Conservation (phyloP, 1,140 invertebrate species). For the Hyles vespertilio region DNA sequence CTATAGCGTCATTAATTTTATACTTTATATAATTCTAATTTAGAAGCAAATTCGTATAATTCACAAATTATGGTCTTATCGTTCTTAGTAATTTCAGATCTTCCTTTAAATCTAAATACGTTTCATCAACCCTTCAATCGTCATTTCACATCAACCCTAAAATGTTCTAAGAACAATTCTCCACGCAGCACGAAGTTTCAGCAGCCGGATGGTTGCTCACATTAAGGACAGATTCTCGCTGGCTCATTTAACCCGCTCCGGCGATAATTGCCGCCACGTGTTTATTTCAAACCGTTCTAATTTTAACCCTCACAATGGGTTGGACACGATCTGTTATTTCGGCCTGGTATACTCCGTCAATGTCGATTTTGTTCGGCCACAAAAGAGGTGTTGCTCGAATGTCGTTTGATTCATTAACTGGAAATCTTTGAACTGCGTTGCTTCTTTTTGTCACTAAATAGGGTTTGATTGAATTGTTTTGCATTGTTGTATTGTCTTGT, state of each 20-base stretch:
- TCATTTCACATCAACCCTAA: slow-evolving; percentile 1
- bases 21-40: no score
- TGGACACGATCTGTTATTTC: slow-evolving; percentile 73
- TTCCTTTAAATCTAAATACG: no score
- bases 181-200: neutral
- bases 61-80: no score
- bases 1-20: no score
- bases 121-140: no score
- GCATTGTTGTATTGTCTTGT: slow-evolving; percentile 17
- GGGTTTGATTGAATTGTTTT: slow-evolving; percentile 12
- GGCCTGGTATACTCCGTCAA: slow-evolving; percentile 63
- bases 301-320: slow-evolving; percentile 72
- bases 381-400: slow-evolving; percentile 67
- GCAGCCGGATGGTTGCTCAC: slow-evolving; percentile 48
- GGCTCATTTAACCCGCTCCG: slow-evolving; percentile 72
- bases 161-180: slow-evolving; percentile 29
- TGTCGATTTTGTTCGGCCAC: slow-evolving; percentile 64
- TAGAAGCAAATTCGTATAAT: no score
- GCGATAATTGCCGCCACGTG: slow-evolving; percentile 74
- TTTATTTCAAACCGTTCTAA: slow-evolving; percentile 71
- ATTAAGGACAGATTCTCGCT: slow-evolving; percentile 68
- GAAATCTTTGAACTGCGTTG: slow-evolving; percentile 57
- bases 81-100: no score
- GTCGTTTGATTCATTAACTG: slow-evolving; percentile 70
- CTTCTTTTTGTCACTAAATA: slow-evolving; percentile 8